phyloP scores from a whole-genome alignment of 2,113 vertebrate species.

The Apus apus region DNA sequence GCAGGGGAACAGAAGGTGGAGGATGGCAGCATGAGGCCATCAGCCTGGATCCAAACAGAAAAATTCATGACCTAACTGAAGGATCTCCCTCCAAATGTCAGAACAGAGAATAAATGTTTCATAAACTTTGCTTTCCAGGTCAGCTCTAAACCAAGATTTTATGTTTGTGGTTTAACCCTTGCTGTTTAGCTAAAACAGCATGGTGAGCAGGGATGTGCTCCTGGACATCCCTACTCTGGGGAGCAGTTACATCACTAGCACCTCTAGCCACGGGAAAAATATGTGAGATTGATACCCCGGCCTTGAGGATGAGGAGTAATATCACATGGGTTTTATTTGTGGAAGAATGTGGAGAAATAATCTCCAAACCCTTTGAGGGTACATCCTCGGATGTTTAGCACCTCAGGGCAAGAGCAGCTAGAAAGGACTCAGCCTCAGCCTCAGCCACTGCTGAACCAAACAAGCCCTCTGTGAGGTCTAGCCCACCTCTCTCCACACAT shows the following conservation, averaged over 20 bases:
- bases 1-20: background rate
- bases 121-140: conserved; percentile 45
- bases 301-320: background rate
- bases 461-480: background rate
- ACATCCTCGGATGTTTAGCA: background rate
- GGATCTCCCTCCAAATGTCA: conserved; percentile 20
- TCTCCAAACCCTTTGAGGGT: background rate
- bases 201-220: fast-evolving
- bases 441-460: background rate
- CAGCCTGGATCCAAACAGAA: conserved; percentile 4
- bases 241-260: fast-evolving
- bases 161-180: conserved; percentile 10
- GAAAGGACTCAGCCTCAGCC: too few relatives aligned
- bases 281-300: background rate
- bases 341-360: background rate
- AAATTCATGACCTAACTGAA: conserved; percentile 39
- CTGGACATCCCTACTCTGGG: background rate
- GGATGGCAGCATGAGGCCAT: background rate
- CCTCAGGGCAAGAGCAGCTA: background rate
- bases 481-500: background rate
- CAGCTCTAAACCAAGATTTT: background rate
- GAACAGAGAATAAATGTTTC: conserved; percentile 43
- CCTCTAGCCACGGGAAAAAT: background rate
- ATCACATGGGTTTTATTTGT: background rate
- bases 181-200: background rate